Evolutionary conservation across 2,888 invertebrate species (phyloP), one percentile per base, ranked within the genome.

Genomic region (Dolomedes plantarius): DNA sequence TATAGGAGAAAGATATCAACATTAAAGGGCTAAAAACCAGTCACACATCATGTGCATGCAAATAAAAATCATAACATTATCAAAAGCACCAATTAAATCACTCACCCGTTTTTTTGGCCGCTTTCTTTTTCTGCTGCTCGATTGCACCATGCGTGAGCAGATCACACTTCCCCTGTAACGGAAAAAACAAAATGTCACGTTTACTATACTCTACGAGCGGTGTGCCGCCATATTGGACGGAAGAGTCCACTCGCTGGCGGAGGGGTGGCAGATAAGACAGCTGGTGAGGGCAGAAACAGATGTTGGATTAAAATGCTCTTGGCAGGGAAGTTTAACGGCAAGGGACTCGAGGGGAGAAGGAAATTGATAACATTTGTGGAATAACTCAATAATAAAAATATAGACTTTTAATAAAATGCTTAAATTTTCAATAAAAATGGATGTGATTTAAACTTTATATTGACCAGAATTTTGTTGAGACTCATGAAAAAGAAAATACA

Each of bases 51-150:
- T 23, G 23, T 23, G 23, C 11, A 56, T 23, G 56, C 56, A 56
- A 56, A 23, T 56, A 56, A 19, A 23, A 56, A n/a, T 19, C 56
- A 23, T 1, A 23, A 23, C 23, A 11, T 23, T 56, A 56, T 1
- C 0, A 56, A 56, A 56, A 56, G 56, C 5, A 56, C 19, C 56
- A 56, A 56, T 56, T 56, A 56, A 46, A 56, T 56, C 19, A 77
- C 83, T 88, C 39, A 88, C 88, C 88, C 75, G 88, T 80, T 79
- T 87, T 87, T 79, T 88, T 88, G 76, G 86, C 75, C 65, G 81
- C 82, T 62, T 83, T 86, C 86, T 85, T 88, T 78, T 87, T 80
- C 77, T 88, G 88, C 73, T 88, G 86, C 39, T 88, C 88, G 32
- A 80, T 78, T 68, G 87, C 75, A 73, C 87, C 82, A 76, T 85